Conservation (phyloP, 2,113 vertebrate species). For the Pitta sordida region DNA sequence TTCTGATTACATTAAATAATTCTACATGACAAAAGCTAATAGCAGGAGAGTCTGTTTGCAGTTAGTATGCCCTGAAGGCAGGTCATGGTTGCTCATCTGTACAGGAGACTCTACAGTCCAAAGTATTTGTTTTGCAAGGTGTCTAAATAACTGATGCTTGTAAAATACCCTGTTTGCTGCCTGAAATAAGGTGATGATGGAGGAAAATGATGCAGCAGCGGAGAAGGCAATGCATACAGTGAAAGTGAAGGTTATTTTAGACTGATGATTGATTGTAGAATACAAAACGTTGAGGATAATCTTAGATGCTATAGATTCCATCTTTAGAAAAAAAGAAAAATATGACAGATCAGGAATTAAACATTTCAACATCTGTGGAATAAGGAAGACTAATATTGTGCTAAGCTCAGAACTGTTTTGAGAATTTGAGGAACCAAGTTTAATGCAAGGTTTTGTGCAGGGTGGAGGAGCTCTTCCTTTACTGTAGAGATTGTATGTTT, state of each 20-base stretch:
- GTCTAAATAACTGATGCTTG: neutral
- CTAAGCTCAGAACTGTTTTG: neutral
- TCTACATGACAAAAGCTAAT: neutral
- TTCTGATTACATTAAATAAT: neutral
- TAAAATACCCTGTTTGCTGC: neutral
- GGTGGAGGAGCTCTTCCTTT: neutral
- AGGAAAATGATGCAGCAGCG: neutral
- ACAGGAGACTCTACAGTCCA: neutral
- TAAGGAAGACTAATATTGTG: neutral
- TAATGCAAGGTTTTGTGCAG: neutral
- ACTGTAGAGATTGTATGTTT: neutral
- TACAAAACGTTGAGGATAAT: neutral
- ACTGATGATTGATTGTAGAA: neutral
- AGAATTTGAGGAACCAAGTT: neutral
- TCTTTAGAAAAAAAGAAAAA: conserved; percentile 8
- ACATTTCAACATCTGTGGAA: neutral
- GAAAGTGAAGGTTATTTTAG: conserved; percentile 9
- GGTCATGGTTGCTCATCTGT: neutral
- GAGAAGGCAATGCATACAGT: neutral
- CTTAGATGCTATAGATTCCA: neutral
- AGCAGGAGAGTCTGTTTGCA: neutral
- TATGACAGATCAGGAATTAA: neutral
- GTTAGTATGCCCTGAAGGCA: neutral
- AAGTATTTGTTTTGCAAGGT: neutral
- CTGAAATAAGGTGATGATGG: neutral